These are phyloP conservation scores for Condylostylus longicornis DNA, from an alignment of 1,140 invertebrate species.

Conservation along the genomic window DNA sequence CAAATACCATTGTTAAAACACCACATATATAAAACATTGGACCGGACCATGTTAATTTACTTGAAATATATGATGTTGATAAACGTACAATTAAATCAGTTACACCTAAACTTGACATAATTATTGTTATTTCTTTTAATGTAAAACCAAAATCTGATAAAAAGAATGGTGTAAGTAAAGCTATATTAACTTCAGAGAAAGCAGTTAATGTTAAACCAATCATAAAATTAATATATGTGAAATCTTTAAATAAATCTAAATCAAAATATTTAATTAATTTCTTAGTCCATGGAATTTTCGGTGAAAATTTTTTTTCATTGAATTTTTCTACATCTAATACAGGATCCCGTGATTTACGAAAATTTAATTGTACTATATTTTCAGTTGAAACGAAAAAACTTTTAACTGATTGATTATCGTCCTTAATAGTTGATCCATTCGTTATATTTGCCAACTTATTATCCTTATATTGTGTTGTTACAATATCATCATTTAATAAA, in stretches of 20 bases:
- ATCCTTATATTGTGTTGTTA: constrained; percentile 40
- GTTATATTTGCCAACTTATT: constrained; percentile 40
- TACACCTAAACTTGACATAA: constrained; percentile 43
- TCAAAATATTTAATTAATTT: constrained; percentile 45
- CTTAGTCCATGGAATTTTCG: constrained; percentile 34
- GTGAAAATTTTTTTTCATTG: constrained; percentile 7
- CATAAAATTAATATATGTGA: constrained; percentile 48
- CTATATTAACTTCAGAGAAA: constrained; percentile 53
- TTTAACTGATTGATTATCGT: constrained; percentile 23
- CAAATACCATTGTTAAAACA: constrained; percentile 43
- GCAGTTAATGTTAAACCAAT: constrained; percentile 49
- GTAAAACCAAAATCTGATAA: constrained; percentile 41
- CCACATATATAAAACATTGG: constrained; percentile 49
- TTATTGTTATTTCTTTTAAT: constrained; percentile 39
- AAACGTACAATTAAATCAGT: constrained; percentile 44
- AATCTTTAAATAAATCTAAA: constrained; percentile 45
- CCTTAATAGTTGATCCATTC: constrained; percentile 29
- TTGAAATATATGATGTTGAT: constrained; percentile 41
- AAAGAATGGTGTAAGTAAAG: constrained; percentile 50
- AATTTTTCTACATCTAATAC: constrained; percentile 14
- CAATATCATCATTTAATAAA: constrained; percentile 43
- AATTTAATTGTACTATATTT: constrained; percentile 16
- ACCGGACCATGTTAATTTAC: constrained; percentile 44
- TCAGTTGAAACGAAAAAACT: constrained; percentile 19
- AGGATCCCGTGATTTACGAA: constrained; percentile 2